Base-by-base conservation (phyloP, 1,140 invertebrate genomes). In the Diprion similis region DNA sequence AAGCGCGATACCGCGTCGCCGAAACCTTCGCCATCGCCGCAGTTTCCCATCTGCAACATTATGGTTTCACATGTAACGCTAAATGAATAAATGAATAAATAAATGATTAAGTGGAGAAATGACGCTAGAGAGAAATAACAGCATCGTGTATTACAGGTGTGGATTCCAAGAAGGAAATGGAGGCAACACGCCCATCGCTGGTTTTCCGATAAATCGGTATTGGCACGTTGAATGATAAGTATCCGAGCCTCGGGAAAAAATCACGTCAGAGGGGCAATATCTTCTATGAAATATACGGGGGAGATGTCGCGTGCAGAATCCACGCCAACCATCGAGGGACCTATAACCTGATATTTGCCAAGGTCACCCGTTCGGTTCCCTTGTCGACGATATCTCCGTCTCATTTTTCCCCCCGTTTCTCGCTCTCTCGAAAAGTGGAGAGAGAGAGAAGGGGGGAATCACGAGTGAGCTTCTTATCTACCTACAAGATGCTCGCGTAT, bases 231-330 rank as follows among this genome's bases (percentile, higher is more conserved):
- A 59, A 59, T 59, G 51, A 59, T 59, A 59, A 59, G 51, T 59
- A 59, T 59, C 51, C n/a, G 51, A 59, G 51, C 51, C 51, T 17
- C 51, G n/a, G n/a, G n/a, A 59, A 59, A 59, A 59, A 59, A 59
- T 59, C 51, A 59, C 51, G 51, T 59, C 51, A 59, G 11, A 13
- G 51, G 51, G 51, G 51, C 51, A 59, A 59, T 59, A 59, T 59
- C 51, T 59, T 59, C 51, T 59, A 59, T 59, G 51, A 59, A 59
- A 59, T 15, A 59, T 59, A 59, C 9, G 51, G n/a, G n/a, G 51
- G 51, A 59, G 51, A 59, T 59, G 51, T 59, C 51, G 51, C 51
- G 51, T 59, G n/a, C 51, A 59, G 51, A 59, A 59, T 59, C 51
- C 11, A 37, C 24, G 24, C 51, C 11, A 17, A 59, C 11, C 11